phyloP scores from a whole-genome alignment of 2,113 vertebrate genomes.

The Mastomys coucha region DNA sequence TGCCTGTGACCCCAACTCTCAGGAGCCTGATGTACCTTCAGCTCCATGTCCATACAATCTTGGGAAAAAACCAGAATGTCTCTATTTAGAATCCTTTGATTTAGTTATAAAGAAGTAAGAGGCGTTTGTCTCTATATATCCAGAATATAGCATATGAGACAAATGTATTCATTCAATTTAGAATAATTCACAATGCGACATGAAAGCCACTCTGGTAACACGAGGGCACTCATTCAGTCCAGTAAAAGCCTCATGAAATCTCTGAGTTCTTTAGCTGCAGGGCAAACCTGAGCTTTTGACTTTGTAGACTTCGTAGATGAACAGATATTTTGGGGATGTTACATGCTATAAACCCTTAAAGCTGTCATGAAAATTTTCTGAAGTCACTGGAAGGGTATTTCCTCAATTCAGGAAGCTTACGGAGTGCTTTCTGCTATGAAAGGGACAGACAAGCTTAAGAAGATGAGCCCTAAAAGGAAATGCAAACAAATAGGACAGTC shows the following conservation, averaged over 20 bases:
- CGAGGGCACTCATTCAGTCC: not conserved
- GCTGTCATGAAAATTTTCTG: not conserved
- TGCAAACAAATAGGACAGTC: not conserved
- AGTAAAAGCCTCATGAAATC: not conserved
- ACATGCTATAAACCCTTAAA: not conserved
- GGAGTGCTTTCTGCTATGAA: not conserved
- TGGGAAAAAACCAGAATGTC: too few relatives aligned
- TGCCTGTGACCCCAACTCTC: not conserved
- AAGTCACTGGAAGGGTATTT: not conserved
- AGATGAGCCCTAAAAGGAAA: not conserved
- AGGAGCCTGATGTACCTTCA: not conserved
- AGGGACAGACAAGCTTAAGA: not conserved
- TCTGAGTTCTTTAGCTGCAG: too few relatives aligned
- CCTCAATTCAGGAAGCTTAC: not conserved
- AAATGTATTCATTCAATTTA: not conserved
- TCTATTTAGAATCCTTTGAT: not conserved
- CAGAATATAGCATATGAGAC: rapidly evolving
- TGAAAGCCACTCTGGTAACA: not conserved
- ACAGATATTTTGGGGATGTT: not conserved
- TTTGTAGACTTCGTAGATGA: not conserved
- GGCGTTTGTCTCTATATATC: not conserved
- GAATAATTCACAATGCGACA: not conserved
- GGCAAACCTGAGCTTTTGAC: not conserved
- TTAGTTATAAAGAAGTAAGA: not conserved
- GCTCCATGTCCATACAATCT: too few relatives aligned